Evolutionary conservation across 1,140 invertebrate species (phyloP), one percentile per base, ranked within the genome.

Genomic region (Aethina tumida): DNA sequence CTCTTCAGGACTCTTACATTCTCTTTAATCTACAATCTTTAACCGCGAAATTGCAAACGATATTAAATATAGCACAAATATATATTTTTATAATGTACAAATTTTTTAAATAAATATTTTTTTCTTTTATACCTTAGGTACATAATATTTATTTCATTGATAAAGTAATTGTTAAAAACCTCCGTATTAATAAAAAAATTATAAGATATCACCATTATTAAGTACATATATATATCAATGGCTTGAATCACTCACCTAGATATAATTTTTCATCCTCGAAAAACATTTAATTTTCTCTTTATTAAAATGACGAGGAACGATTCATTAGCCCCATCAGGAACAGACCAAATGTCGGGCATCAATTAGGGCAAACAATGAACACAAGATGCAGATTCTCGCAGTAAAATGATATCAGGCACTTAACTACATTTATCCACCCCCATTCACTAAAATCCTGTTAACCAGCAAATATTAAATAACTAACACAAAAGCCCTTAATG

Each of bases 401-500:
- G 49, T 51, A 51, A 51, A 51, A 49, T 45, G 49, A 51, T 51
- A 51, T 45, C 43, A 45, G 36, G 45, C 49, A 51, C 49, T 51
- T 51, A 50, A 47, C 43, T 42, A 45, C 49, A 49, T 51, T 51
- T 47, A 45, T 51, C 36, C 45, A 34, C 39, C 42, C 42, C 49
- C 45, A 45, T 45, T 45, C 41, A 30, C 26, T 26, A 36, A 39
- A 46, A 52, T 48, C 52, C 49, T 46, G 48, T 55, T 56, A 56
- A 55, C 55, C 55, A 49, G 45, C 32, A 47, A 47, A 44, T 52
- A 55, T 55, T 52, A 56, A 58, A 58, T 58, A 58, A 53, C 53
- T 52, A 49, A 50, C 50, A 58, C 55, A 58, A 58, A 45, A 49
- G 51, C 40, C 41, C 40, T 52, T 56, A 58, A 58, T 58, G 55